A percentile compares a stretch with the other conserved stretches of the same genome.
Conservation (phyloP, 2,113 vertebrate species). For the Bungarus multicinctus region DNA sequence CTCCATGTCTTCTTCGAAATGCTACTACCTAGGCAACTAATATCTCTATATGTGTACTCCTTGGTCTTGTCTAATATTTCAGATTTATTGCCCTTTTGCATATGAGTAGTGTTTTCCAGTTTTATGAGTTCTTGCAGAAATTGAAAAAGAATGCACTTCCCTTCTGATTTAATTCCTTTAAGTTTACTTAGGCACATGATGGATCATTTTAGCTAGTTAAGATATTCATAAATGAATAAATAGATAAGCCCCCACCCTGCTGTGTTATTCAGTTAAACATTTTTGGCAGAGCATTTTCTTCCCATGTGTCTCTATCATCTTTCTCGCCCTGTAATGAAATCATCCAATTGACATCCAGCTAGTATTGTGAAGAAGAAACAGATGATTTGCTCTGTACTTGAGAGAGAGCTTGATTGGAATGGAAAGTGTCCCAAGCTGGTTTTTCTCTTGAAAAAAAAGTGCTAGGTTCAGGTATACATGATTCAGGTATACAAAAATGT, state of each 20-base stretch:
- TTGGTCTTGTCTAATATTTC: not conserved
- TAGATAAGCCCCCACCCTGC: not conserved
- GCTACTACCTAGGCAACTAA: conserved; percentile 4
- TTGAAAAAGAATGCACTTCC: not conserved
- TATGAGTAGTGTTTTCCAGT: not conserved
- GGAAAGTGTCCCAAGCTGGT: conserved; percentile 29
- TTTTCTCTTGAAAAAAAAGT: conserved; percentile 36
- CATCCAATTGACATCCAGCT: conserved; percentile 8
- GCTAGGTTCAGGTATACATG: not conserved
- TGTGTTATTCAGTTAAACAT: not conserved
- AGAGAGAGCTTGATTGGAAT: conserved; percentile 13
- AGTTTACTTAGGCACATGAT: not conserved
- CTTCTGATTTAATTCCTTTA: not conserved
- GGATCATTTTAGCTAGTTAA: not conserved
- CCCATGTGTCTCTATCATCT: conserved; percentile 12
- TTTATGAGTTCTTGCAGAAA: not conserved
- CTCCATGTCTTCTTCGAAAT: conserved; percentile 8
- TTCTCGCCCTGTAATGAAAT: not conserved
- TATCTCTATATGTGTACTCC: not conserved
- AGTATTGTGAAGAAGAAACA: conserved; percentile 31
- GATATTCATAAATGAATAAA: not conserved
- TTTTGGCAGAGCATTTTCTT: conserved; percentile 10
- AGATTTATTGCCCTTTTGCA: not conserved
- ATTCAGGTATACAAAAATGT: not conserved
- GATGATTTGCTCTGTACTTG: not conserved